These are phyloP conservation scores for Orchesellides sinensis DNA, from an alignment of 2,888 invertebrate species.

Conservation along the genomic window DNA sequence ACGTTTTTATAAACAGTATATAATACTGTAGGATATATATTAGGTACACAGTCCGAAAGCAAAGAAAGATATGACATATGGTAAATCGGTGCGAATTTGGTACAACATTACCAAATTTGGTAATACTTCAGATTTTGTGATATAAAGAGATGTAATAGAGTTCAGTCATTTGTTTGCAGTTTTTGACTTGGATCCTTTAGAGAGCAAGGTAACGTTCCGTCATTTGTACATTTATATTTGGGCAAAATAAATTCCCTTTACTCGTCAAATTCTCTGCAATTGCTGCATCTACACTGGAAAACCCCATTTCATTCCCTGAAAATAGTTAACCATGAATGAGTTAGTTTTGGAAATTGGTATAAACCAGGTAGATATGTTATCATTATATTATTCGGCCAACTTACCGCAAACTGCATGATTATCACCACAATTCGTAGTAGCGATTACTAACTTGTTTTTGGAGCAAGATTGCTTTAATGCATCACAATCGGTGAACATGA, in stretches of 20 bases:
- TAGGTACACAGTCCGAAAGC: no score
- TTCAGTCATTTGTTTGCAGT: no score
- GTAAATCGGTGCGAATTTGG: no score
- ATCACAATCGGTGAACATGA: conserved; percentile 33
- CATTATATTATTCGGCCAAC: background rate
- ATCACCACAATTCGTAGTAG: conserved; percentile 69
- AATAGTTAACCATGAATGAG: background rate
- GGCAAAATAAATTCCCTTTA: conserved; percentile 60
- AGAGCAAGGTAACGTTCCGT: background rate
- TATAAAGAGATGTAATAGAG: no score
- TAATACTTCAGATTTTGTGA: no score
- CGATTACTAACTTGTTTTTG: conserved; percentile 10
- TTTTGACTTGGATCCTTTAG: no score
- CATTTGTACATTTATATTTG: conserved; percentile 57
- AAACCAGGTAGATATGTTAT: no score
- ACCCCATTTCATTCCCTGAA: conserved; percentile 69
- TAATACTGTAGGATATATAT: no score
- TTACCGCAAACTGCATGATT: conserved; percentile 62
- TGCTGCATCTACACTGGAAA: conserved; percentile 64
- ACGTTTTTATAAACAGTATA: no score
- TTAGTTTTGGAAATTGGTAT: background rate
- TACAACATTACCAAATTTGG: no score
- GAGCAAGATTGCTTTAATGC: conserved; percentile 54
- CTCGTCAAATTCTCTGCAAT: conserved; percentile 66
- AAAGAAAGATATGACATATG: no score